Conservation (phyloP, 2,113 vertebrate species). For the Thamnaconus septentrionalis region DNA sequence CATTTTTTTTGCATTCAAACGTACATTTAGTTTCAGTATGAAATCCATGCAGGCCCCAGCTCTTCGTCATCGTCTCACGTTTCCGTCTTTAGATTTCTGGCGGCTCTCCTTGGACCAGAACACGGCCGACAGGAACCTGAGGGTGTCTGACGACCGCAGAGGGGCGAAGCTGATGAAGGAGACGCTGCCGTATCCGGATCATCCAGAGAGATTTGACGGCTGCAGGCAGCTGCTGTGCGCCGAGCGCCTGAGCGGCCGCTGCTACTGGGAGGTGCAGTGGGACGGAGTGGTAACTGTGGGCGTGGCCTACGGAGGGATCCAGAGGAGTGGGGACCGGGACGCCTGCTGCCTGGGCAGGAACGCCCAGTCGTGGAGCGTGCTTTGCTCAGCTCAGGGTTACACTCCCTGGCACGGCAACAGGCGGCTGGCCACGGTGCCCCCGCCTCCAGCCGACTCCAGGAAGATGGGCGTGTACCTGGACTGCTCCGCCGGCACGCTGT, state of each 20-base stretch:
- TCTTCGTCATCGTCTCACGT: background rate
- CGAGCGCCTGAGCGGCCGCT: slow-evolving; percentile 20
- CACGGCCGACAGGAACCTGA: slow-evolving; percentile 32
- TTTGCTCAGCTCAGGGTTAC: slow-evolving; percentile 16
- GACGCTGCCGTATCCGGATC: slow-evolving; percentile 23
- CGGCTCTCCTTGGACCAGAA: slow-evolving; percentile 26
- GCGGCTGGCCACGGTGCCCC: background rate
- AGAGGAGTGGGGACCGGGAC: background rate
- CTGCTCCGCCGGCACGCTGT: slow-evolving; percentile 37
- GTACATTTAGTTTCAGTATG: background rate
- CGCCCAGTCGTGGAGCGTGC: slow-evolving; percentile 37
- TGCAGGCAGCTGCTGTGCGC: slow-evolving; percentile 35
- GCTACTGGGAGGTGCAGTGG: slow-evolving; percentile 44
- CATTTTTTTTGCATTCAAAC: background rate
- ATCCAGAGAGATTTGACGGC: slow-evolving; percentile 24
- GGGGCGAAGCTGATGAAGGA: background rate
- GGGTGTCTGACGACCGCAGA: slow-evolving; percentile 3
- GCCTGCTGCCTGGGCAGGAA: slow-evolving; percentile 29
- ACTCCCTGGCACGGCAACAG: slow-evolving; percentile 32
- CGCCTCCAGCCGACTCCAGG: background rate
- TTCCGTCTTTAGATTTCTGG: slow-evolving; percentile 19
- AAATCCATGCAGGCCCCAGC: background rate
- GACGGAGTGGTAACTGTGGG: slow-evolving; percentile 16
- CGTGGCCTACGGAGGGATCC: slow-evolving; percentile 35
- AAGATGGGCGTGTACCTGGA: slow-evolving; percentile 31